These are phyloP conservation scores for Vesta saturnalis DNA, from an alignment of 2,888 invertebrate genomes.

Conservation along the genomic window DNA sequence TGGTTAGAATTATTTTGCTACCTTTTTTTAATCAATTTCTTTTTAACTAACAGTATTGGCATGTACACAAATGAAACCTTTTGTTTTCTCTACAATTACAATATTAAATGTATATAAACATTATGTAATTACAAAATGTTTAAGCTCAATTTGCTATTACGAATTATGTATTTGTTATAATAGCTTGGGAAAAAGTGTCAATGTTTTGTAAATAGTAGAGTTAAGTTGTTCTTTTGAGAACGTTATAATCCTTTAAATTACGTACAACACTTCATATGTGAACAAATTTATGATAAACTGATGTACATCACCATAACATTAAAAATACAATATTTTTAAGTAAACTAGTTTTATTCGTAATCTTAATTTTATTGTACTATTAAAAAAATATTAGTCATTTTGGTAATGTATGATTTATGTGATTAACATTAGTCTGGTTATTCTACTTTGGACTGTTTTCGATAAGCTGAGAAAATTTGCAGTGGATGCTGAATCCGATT, in stretches of 20 bases:
- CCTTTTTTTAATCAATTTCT: not conserved
- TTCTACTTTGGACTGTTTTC: no score
- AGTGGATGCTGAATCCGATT: no score
- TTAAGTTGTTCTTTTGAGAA: slow-evolving; percentile 19
- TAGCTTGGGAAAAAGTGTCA: slow-evolving; percentile 17
- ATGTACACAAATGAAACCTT: not conserved
- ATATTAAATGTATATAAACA: slow-evolving; percentile 9
- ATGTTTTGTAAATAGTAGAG: slow-evolving; percentile 32
- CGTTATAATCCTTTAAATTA: slow-evolving; percentile 20
- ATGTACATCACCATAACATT: slow-evolving; percentile 8
- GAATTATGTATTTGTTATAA: slow-evolving; percentile 12
- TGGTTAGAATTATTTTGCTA: not conserved
- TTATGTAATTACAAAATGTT: slow-evolving; percentile 6
- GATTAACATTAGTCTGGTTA: no score
- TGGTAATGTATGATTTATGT: no score
- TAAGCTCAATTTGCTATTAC: slow-evolving; percentile 24
- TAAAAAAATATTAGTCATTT: no score
- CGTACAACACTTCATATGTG: slow-evolving; percentile 19
- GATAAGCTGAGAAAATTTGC: no score
- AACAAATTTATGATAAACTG: slow-evolving; percentile 2
- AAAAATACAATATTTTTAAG: slow-evolving; percentile 16
- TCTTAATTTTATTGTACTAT: not conserved
- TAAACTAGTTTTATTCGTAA: not conserved
- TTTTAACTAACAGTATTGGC: not conserved
- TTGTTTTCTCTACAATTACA: not conserved